Percentiles rank a stretch among this genome's conserved stretches.
Conservation (phyloP, 2,113 vertebrate genomes). For the Crotalus viridis region DNA sequence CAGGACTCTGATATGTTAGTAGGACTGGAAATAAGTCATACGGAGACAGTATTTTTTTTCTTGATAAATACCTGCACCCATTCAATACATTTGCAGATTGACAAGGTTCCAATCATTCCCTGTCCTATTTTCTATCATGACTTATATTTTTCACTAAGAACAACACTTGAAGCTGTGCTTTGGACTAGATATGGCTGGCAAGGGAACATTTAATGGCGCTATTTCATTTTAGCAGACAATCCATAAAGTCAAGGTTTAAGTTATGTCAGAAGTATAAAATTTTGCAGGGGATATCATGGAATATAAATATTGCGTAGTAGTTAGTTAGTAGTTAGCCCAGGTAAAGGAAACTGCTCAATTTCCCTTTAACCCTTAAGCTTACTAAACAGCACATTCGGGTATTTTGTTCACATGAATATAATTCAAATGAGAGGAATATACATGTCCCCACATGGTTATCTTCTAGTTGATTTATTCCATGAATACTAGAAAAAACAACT, state of each 20-base stretch:
- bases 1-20: background rate
- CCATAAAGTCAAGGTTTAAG: background rate
- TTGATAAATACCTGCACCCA: background rate
- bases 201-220: background rate
- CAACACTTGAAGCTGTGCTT: background rate
- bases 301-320: background rate
- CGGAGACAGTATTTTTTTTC: background rate
- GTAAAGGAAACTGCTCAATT: background rate
- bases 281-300: background rate
- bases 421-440: background rate
- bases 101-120: background rate
- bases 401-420: background rate
- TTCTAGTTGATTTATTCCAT: background rate
- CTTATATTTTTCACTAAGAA: background rate
- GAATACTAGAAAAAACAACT: background rate
- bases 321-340: background rate
- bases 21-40: conserved; percentile 1
- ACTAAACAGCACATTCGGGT: background rate
- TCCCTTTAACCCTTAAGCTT: background rate
- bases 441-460: background rate
- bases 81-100: conserved; percentile 12
- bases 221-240: background rate
- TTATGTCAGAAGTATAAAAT: background rate
- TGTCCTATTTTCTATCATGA: background rate
- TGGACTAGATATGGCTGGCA: background rate